A percentile compares a stretch with the other conserved stretches of the same genome.
Evolutionary conservation across 2,888 invertebrate species (phyloP).

Genomic region (Galerucella pusilla): DNA sequence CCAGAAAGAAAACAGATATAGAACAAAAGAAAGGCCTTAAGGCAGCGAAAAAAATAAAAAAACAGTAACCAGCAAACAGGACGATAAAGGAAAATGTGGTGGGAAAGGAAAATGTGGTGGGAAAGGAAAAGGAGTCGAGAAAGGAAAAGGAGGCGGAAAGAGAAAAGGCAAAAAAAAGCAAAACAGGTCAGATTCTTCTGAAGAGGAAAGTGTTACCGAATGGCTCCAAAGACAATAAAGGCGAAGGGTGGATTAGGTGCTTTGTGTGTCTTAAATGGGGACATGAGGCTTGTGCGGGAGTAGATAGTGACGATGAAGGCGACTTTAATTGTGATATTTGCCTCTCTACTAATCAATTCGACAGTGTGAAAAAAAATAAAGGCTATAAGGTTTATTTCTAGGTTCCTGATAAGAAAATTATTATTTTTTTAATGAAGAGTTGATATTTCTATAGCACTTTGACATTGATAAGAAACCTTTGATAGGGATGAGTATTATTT

Average conservation of each 20-base stretch:
- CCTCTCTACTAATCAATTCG: no score
- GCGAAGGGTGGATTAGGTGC: conserved; percentile 33
- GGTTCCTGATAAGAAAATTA: no score
- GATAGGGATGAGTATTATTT: no score
- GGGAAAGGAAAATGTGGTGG: conserved; percentile 2
- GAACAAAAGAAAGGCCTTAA: conserved; percentile 10
- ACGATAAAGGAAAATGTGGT: background rate
- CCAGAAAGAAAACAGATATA: no score
- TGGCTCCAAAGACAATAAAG: conserved; percentile 17
- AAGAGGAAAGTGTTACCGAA: conserved; percentile 20
- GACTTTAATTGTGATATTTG: no score
- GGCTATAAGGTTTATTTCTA: no score
- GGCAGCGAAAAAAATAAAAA: conserved; percentile 15
- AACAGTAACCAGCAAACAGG: background rate
- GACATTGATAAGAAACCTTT: no score
- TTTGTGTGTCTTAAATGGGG: conserved; percentile 11
- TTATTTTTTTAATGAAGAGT: no score
- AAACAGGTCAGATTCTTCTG: conserved; percentile 19
- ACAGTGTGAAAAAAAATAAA: no score
- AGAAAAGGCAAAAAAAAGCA: conserved; percentile 1
- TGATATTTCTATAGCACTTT: no score
- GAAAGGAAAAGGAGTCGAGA: no score
- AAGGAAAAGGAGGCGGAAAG: no score
- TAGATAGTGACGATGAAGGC: conserved; percentile 26
- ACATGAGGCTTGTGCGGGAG: conserved; percentile 31